Base-by-base conservation (phyloP, 2,113 vertebrate genomes). In the Astatotilapia flaviijosephi region DNA sequence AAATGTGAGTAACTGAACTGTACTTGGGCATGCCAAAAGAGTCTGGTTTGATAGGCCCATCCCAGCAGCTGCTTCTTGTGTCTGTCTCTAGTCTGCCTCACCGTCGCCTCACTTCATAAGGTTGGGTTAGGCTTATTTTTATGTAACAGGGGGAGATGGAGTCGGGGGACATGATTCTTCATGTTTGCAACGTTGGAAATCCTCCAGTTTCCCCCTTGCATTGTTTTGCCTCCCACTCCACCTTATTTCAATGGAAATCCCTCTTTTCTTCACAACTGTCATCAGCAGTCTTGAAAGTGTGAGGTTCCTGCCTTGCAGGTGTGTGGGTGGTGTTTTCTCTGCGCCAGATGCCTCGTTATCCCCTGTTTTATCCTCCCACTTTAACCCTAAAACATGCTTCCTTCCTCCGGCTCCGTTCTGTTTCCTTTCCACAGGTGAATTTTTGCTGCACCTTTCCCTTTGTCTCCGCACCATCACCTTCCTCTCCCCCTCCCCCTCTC, bases 381-480 rank as follows among this genome's bases (percentile, higher is more conserved):
- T 85, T 42, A 60, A 65, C 62, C 85, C 80, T 37, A 60, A 91
- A 89, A 77, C 85, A 73, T 75, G 54, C 40, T 60, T 53, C 79
- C 83, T 65, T 90, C 45, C 58, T 83, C 58, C 26, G 26, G 28
- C 70, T 83, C 58, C 5, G 2, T 73, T 91, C 65, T 51, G 40
- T 80, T 60, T 65, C 40, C 85, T 83, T 89, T 88, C 89, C 90
- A 95, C 94, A 95, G 95, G 95, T 95, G 94, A 94, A 91, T 88
- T 88, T 37, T 83, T 88, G 83, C 85, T 77, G 88, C 92, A 54
- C 82, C 73, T 85, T 86, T 82, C 65, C 90, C 91, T 93, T 94
- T 94, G 91, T 94, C 87, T 93, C 79, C 53, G 6, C 45, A 82
- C 92, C 90, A 45, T 82, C 87, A 84, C 86, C 82, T 87, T 54